Percentiles rank a stretch among this genome's conserved stretches.
phyloP scores from a whole-genome alignment of 2,888 invertebrate species.

The Synergus gifuensis region DNA sequence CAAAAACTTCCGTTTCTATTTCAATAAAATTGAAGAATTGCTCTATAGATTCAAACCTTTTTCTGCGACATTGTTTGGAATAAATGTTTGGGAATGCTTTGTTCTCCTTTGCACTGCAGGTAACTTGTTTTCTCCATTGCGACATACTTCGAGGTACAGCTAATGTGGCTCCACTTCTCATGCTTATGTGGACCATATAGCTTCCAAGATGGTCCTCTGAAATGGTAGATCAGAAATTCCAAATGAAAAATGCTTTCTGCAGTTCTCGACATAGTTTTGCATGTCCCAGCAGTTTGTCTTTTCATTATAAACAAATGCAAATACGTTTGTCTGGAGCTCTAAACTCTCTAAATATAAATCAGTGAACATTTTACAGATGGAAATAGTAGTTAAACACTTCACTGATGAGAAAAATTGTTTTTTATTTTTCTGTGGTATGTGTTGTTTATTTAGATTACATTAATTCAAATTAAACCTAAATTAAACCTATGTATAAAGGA shows the following conservation, averaged over 20 bases:
- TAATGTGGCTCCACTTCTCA: constrained; percentile 35
- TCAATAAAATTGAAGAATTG: background rate
- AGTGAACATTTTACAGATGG: too few species aligned
- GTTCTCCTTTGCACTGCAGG: background rate
- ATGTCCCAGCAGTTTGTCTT: constrained; percentile 23
- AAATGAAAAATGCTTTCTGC: constrained; percentile 23
- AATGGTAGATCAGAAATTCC: constrained; percentile 16
- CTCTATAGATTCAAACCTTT: background rate
- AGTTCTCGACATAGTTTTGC: constrained; percentile 12
- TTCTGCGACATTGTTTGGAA: background rate
- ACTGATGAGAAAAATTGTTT: too few species aligned
- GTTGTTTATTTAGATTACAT: too few species aligned
- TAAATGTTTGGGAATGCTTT: background rate
- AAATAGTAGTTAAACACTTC: too few species aligned
- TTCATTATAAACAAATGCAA: background rate
- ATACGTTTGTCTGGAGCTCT: background rate
- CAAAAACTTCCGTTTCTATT: background rate
- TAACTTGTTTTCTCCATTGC: constrained; percentile 14
- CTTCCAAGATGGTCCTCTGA: constrained; percentile 10
- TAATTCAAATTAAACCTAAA: too few species aligned
- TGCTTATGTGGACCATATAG: constrained; percentile 22
- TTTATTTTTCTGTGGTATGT: too few species aligned
- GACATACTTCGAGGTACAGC: background rate
- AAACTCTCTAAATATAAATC: too few species aligned
- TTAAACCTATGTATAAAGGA: too few species aligned